Evolutionary conservation across 2,113 vertebrate species (phyloP).

Genomic region (Pachycephala philippinensis): DNA sequence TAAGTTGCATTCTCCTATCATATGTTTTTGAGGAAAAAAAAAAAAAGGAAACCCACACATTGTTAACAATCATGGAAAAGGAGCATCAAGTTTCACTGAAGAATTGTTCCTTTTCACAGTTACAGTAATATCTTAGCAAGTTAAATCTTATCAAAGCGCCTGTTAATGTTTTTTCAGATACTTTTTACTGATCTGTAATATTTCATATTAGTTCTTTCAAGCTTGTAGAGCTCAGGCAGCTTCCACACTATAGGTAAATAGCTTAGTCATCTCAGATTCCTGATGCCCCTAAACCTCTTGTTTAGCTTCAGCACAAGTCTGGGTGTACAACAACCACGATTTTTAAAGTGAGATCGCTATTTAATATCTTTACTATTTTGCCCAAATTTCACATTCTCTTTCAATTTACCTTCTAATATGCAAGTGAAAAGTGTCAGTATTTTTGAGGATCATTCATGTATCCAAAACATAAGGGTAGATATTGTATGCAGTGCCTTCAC

Average conservation of each 20-base stretch:
- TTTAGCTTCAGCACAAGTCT: background rate
- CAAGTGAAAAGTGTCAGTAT: background rate
- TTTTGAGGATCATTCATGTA: background rate
- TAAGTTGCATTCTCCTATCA: background rate
- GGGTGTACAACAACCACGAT: background rate
- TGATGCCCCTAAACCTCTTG: background rate
- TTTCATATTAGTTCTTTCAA: background rate
- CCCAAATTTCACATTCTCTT: background rate
- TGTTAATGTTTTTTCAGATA: background rate
- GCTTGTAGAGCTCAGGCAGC: background rate
- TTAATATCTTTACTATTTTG: background rate
- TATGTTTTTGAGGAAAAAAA: rapidly evolving
- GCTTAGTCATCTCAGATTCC: background rate
- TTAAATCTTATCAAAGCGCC: background rate
- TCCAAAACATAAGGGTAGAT: background rate
- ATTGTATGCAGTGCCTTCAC: background rate
- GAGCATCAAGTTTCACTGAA: background rate
- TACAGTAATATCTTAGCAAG: background rate
- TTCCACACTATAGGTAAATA: background rate
- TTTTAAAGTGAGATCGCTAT: background rate
- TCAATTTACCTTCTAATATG: background rate
- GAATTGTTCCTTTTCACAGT: background rate
- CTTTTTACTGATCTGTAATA: background rate
- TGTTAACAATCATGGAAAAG: background rate
- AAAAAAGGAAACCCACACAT: background rate